Evolutionary conservation across 2,113 vertebrate genomes (phyloP).

Genomic region (Brachirus orientalis): DNA sequence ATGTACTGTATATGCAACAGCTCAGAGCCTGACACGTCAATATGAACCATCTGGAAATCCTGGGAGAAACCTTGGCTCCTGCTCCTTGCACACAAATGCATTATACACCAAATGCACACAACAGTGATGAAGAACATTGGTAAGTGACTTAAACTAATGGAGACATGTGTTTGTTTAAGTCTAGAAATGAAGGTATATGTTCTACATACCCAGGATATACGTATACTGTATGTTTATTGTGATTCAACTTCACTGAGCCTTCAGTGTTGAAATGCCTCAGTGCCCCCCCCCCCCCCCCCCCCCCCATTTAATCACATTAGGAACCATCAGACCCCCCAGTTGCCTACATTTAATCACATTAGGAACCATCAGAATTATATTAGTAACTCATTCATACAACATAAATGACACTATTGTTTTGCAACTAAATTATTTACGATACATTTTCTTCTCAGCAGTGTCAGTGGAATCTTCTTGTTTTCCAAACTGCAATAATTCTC

Average conservation of each 20-base stretch:
- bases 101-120: constrained; percentile 39
- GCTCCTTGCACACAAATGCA: constrained; percentile 31
- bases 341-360: no score
- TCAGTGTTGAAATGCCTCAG: no score
- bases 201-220: background rate
- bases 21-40: constrained; percentile 20
- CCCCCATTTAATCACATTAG: no score
- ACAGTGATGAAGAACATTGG: constrained; percentile 22
- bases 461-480: no score
- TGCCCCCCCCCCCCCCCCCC: no score
- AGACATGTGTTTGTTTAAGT: constrained; percentile 24
- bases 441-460: no score
- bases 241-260: background rate
- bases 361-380: no score
- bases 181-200: background rate
- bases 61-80: constrained; percentile 22
- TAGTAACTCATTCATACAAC: no score
- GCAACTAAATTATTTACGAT: no score
- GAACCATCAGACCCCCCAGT: no score
- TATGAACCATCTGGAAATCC: constrained; percentile 49
- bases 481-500: no score
- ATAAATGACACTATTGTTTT: no score
- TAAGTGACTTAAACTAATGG: constrained; percentile 14
- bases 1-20: background rate
- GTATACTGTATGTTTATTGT: background rate